A percentile compares a stretch with the other conserved stretches of the same genome.
phyloP scores from a whole-genome alignment of 2,113 vertebrate genomes.

The Phycodurus eques region DNA sequence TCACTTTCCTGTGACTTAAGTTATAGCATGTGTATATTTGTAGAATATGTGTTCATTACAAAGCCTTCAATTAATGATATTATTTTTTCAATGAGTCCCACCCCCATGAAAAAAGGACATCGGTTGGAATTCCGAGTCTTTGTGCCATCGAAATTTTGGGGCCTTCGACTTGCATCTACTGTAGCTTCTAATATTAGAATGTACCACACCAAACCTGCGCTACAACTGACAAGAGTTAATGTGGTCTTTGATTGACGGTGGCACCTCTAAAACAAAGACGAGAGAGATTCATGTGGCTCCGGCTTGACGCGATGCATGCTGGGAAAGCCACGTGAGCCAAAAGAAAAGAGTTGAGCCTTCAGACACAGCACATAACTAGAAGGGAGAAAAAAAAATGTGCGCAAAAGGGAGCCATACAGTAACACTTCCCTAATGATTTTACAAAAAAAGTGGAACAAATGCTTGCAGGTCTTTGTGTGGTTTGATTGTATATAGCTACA shows the following conservation, averaged over 20 bases:
- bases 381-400: background rate
- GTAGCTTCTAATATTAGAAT: background rate
- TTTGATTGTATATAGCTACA: conserved; percentile 43
- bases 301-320: conserved; percentile 21
- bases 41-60: too few relatives aligned
- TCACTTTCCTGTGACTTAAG: too few relatives aligned
- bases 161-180: background rate
- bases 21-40: too few relatives aligned
- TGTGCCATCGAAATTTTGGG: background rate
- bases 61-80: too few relatives aligned
- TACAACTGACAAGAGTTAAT: conserved; percentile 6
- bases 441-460: conserved; percentile 18
- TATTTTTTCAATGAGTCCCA: too few relatives aligned
- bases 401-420: conserved; percentile 8
- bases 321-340: conserved; percentile 16
- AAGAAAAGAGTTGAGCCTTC: conserved; percentile 13
- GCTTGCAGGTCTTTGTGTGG: conserved; percentile 23
- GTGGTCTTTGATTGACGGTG: conserved; percentile 18
- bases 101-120: too few relatives aligned
- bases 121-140: too few relatives aligned
- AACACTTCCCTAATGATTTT: conserved; percentile 11
- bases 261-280: conserved; percentile 9
- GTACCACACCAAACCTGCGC: background rate
- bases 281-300: conserved; percentile 3
- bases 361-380: conserved; percentile 16